Percentiles rank a stretch among this genome's conserved stretches.
phyloP scores from a whole-genome alignment of 1,140 invertebrate genomes.

The Drosophila punjabiensis region DNA sequence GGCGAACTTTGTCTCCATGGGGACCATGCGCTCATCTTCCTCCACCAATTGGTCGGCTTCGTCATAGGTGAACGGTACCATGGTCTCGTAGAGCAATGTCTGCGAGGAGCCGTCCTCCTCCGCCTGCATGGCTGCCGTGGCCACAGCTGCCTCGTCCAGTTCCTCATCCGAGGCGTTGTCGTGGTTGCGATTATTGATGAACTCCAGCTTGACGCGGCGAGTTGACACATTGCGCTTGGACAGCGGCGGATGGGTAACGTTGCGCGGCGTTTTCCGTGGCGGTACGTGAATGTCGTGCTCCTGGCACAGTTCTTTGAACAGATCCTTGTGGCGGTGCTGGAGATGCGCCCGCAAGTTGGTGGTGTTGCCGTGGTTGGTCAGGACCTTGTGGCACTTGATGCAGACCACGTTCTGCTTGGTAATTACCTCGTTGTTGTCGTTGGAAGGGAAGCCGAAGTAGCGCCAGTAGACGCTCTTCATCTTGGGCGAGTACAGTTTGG shows the following conservation, averaged over 20 bases:
- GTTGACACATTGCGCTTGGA: conserved; percentile 71
- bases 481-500: conserved; percentile 81
- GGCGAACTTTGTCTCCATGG: conserved; percentile 52
- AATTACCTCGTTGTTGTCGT: conserved; percentile 87
- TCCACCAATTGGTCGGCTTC: conserved; percentile 70
- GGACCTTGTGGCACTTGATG: conserved; percentile 87
- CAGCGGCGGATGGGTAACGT: conserved; percentile 66
- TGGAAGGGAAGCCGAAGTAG: conserved; percentile 89
- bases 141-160: conserved; percentile 66
- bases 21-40: conserved; percentile 65
- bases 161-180: conserved; percentile 69
- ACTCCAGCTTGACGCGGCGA: conserved; percentile 69
- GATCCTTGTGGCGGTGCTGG: conserved; percentile 87
- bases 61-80: conserved; percentile 78
- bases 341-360: conserved; percentile 88
- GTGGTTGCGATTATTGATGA: conserved; percentile 66
- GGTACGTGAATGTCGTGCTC: conserved; percentile 80
- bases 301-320: conserved; percentile 73
- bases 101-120: conserved; percentile 74
- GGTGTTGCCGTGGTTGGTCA: conserved; percentile 89
- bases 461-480: conserved; percentile 90
- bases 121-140: conserved; percentile 71
- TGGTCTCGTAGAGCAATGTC: conserved; percentile 75
- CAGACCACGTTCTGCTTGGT: conserved; percentile 89
- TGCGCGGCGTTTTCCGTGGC: conserved; percentile 73